A percentile compares a stretch with the other conserved stretches of the same genome.
phyloP scores from a whole-genome alignment of 2,113 vertebrate species.

The Aldabrachelys gigantea region DNA sequence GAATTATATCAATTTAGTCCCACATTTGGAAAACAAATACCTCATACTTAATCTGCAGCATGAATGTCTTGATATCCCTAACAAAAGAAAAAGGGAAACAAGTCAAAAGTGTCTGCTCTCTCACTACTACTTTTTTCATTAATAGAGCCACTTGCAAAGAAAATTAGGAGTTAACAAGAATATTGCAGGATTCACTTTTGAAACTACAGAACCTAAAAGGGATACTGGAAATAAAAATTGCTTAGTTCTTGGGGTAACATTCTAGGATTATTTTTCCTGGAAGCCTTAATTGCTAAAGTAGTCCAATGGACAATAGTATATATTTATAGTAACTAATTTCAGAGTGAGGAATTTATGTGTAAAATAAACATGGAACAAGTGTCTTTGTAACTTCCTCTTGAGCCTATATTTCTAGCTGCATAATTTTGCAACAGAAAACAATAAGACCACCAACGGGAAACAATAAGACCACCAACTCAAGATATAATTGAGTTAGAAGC shows the following conservation, averaged over 20 bases:
- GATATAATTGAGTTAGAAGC: background rate
- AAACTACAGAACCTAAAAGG: background rate
- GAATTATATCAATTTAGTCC: background rate
- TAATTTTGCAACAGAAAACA: background rate
- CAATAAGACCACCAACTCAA: background rate
- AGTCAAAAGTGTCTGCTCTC: background rate
- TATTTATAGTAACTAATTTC: background rate
- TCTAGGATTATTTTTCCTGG: too few species aligned
- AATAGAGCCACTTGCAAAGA: slow-evolving; percentile 26
- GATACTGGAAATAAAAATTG: background rate
- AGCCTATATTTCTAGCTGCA: background rate
- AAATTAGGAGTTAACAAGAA: slow-evolving; percentile 23
- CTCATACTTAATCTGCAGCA: background rate
- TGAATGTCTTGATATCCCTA: background rate
- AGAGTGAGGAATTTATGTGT: background rate
- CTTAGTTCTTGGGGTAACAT: too few species aligned
- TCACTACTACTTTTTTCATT: background rate
- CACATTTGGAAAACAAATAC: background rate
- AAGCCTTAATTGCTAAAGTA: background rate
- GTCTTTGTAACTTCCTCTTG: background rate
- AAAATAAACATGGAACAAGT: background rate
- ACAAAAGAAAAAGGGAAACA: background rate
- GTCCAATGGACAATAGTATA: background rate
- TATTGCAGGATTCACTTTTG: background rate
- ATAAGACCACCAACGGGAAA: background rate